These are phyloP conservation scores for Melipona quadrifasciata DNA, from an alignment of 1,140 invertebrate species.

Conservation along the genomic window DNA sequence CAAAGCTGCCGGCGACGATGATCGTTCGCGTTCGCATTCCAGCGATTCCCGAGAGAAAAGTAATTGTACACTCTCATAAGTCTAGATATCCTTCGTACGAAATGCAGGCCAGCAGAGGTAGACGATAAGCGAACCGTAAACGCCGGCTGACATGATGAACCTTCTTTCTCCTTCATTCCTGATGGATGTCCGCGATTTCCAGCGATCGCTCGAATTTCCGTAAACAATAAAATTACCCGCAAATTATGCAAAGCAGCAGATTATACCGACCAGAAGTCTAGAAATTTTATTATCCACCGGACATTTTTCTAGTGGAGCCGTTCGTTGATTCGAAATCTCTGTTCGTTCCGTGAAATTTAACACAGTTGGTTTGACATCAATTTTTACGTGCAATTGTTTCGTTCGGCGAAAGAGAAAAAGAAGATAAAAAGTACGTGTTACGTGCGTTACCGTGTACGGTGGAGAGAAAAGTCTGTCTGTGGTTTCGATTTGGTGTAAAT, in stretches of 20 bases:
- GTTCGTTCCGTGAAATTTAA: background rate
- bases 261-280: background rate
- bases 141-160: background rate
- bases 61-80: background rate
- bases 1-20: background rate
- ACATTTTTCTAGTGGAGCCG: background rate
- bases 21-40: background rate
- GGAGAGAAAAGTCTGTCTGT: no score
- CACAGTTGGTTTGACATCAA: background rate
- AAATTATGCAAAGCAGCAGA: constrained; percentile 31
- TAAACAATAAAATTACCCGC: constrained; percentile 39
- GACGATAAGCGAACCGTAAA: constrained; percentile 23
- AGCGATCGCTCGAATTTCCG: background rate
- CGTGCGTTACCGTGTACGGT: no score
- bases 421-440: no score
- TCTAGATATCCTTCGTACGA: background rate
- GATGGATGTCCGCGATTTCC: no score
- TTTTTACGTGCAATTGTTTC: background rate
- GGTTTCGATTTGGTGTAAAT: no score
- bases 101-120: background rate
- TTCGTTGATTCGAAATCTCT: background rate
- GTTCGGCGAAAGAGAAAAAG: background rate
- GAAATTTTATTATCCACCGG: background rate
- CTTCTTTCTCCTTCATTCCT: background rate
- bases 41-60: background rate